phyloP scores from a whole-genome alignment of 1,140 invertebrate genomes.

The Drosophila ficusphila region DNA sequence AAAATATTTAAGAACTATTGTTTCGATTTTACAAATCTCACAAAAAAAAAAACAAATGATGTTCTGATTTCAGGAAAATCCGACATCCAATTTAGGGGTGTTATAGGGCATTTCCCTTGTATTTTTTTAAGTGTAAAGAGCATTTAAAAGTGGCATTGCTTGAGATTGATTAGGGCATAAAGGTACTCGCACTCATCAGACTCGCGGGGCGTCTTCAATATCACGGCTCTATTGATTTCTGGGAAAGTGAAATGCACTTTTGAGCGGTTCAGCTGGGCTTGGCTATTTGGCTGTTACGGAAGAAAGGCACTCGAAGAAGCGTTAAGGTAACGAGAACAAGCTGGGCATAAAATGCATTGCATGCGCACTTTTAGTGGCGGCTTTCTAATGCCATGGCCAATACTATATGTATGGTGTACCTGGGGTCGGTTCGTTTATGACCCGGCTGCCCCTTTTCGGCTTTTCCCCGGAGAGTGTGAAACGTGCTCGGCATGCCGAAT shows the following conservation, averaged over 20 bases:
- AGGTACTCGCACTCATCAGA: conserved; percentile 19
- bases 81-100: too few species aligned
- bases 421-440: conserved; percentile 55
- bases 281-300: neutral
- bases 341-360: conserved; percentile 55
- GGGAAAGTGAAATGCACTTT: conserved; percentile 75
- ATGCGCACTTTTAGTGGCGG: conserved; percentile 42
- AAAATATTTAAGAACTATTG: too few species aligned
- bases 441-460: conserved; percentile 49
- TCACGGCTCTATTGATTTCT: conserved; percentile 67
- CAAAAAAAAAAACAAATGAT: too few species aligned
- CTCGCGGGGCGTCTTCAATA: conserved; percentile 30
- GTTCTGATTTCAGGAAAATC: too few species aligned
- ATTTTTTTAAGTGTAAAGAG: conserved; percentile 7
- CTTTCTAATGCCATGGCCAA: conserved; percentile 58
- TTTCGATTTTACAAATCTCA: too few species aligned
- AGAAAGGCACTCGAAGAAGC: conserved; percentile 12
- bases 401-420: too few species aligned
- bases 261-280: conserved; percentile 3
- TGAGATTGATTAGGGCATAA: conserved; percentile 44
- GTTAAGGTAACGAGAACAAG: conserved; percentile 67
- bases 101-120: too few species aligned
- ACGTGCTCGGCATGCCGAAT: conserved; percentile 71
- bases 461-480: conserved; percentile 62
- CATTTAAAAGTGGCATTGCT: conserved; percentile 20